Conservation (phyloP, 2,113 vertebrate genomes). For the Apteryx mantelli region DNA sequence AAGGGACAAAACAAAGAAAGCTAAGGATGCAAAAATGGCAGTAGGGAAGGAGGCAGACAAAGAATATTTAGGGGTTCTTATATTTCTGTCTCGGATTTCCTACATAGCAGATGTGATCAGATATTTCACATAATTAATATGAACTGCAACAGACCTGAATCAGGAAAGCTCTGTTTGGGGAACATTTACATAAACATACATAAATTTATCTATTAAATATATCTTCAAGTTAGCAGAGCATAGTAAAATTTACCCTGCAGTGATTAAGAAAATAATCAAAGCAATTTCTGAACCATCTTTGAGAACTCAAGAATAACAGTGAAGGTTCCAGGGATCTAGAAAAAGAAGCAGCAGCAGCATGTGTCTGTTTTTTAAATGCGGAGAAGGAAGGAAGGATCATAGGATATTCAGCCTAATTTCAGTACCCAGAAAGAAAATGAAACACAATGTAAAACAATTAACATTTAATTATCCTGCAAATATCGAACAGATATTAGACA, state of each 20-base stretch:
- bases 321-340: background rate
- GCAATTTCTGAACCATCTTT: background rate
- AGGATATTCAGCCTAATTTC: background rate
- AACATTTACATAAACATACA: background rate
- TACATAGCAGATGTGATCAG: background rate
- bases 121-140: background rate
- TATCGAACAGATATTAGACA: slow-evolving; percentile 1
- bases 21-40: background rate
- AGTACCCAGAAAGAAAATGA: background rate
- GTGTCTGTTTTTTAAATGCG: background rate
- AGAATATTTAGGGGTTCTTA: background rate
- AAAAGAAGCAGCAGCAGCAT: background rate
- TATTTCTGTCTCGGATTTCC: background rate
- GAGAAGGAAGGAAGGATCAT: background rate
- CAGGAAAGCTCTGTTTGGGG: background rate
- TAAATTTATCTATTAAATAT: background rate
- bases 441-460: background rate
- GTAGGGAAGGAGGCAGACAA: background rate
- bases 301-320: background rate
- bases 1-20: background rate
- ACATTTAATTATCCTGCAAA: background rate
- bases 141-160: background rate
- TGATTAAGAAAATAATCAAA: background rate
- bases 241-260: background rate
- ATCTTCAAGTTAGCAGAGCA: background rate